Percentiles rank a stretch among this genome's conserved stretches.
Conservation (phyloP, 2,797 vertebrate genomes). For the Cirrhinus mrigala region DNA sequence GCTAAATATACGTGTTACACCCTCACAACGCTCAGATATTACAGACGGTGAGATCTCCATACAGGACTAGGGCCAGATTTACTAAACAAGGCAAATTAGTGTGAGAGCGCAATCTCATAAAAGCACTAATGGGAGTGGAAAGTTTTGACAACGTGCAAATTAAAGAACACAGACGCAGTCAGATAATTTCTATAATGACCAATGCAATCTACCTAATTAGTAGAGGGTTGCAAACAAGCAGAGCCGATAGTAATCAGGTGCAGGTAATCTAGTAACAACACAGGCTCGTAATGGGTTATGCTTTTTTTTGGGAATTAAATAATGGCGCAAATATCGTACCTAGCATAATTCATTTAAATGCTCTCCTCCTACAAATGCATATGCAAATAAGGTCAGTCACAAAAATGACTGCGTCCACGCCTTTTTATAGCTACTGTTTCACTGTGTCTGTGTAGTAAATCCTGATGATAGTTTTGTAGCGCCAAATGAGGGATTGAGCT, state of each 20-base stretch:
- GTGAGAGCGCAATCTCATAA: background rate
- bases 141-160: background rate
- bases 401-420: background rate
- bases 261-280: background rate
- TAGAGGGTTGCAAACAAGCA: background rate
- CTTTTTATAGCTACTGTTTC: background rate
- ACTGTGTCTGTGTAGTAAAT: background rate
- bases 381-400: background rate
- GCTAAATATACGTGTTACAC: background rate
- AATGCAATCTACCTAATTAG: background rate
- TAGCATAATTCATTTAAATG: background rate
- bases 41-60: background rate
- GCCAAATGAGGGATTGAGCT: background rate
- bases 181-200: background rate
- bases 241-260: background rate
- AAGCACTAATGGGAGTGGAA: slow-evolving; percentile 8
- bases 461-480: background rate
- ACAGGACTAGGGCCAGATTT: background rate
- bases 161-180: background rate
- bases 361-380: background rate
- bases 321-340: background rate
- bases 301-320: background rate
- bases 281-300: background rate
- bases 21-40: background rate
- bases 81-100: slow-evolving; percentile 12